phyloP scores from a whole-genome alignment of 64 coral and sea anemone genomes.

The Trachythela sp. region DNA sequence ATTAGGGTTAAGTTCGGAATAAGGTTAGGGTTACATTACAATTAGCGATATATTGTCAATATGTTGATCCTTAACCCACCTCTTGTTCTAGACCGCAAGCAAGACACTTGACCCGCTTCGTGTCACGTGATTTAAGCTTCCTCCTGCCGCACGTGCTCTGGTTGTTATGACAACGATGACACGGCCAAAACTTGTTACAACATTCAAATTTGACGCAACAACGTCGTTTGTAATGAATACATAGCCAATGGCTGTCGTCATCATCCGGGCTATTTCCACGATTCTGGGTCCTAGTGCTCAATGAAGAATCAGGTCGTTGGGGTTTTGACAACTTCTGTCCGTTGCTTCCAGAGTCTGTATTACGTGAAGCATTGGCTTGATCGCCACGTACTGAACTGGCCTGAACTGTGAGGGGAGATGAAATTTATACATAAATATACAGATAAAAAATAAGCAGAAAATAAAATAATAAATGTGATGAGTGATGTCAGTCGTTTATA shows the following conservation, averaged over 20 bases:
- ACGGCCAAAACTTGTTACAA: too few relatives aligned
- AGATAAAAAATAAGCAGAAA: neutral
- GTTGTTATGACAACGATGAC: slow-evolving; percentile 12
- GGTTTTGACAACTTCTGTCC: neutral
- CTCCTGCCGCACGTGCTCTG: slow-evolving; percentile 26
- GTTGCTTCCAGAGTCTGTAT: neutral
- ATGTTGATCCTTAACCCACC: too few relatives aligned
- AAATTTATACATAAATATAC: neutral
- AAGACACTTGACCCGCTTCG: slow-evolving; percentile 30
- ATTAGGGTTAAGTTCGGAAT: too few relatives aligned
- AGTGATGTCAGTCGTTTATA: too few relatives aligned
- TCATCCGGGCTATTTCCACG: neutral
- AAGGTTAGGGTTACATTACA: too few relatives aligned
- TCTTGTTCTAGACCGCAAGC: slow-evolving; percentile 43
- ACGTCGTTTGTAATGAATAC: neutral
- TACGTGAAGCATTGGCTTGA: neutral
- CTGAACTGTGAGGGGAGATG: neutral
- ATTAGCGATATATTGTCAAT: too few relatives aligned
- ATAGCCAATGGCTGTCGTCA: neutral
- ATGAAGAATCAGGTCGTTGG: neutral
- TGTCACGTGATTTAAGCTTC: slow-evolving; percentile 31
- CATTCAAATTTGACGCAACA: neutral
- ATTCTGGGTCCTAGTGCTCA: neutral
- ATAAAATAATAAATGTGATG: too few relatives aligned
- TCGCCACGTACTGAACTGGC: neutral